Conservation (phyloP, 2,888 invertebrate species). For the Ophion ventricosus region DNA sequence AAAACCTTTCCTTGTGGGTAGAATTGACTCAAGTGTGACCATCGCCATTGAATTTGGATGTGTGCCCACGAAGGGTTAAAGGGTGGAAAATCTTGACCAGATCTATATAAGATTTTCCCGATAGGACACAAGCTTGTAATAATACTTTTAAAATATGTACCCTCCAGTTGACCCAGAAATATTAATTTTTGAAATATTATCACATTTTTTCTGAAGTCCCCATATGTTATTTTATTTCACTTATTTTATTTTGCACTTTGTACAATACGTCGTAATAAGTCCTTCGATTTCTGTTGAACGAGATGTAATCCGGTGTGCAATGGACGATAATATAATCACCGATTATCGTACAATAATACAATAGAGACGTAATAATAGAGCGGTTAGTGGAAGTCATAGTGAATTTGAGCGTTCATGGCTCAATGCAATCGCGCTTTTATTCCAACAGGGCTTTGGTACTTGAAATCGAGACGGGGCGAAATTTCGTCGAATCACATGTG, state of each 20-base stretch:
- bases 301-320: background rate
- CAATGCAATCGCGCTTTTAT: background rate
- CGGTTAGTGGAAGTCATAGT: background rate
- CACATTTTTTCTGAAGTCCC: too few relatives aligned
- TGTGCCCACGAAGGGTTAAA: too few relatives aligned
- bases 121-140: too few relatives aligned
- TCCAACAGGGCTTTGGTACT: constrained; percentile 18
- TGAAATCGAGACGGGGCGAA: constrained; percentile 41
- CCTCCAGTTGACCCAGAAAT: too few relatives aligned
- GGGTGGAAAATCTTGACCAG: too few relatives aligned
- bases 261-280: background rate
- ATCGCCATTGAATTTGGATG: too few relatives aligned
- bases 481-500: constrained; percentile 52
- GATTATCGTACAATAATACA: background rate
- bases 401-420: constrained; percentile 12
- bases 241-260: background rate
- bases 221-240: too few relatives aligned
- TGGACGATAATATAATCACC: background rate
- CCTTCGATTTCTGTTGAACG: background rate
- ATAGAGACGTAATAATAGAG: background rate
- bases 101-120: too few relatives aligned
- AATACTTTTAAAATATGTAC: too few relatives aligned
- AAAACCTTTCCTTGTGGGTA: too few relatives aligned
- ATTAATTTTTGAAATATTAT: too few relatives aligned
- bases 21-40: too few relatives aligned